These are phyloP conservation scores for Patella pellucida DNA, from an alignment of 2,888 invertebrate genomes.

Conservation along the genomic window DNA sequence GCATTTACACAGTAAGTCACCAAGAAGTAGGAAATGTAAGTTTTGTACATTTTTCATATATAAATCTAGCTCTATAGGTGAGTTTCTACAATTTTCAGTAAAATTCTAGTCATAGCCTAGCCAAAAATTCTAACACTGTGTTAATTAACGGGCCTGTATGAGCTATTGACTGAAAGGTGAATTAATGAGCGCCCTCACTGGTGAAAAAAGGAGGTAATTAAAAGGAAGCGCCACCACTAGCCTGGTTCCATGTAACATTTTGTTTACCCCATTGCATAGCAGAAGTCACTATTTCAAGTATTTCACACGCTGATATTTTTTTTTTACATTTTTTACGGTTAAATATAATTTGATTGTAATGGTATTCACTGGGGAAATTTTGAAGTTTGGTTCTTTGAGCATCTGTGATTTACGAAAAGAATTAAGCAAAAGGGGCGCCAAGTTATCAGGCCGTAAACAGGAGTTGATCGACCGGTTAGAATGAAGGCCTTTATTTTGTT, in stretches of 20 bases:
- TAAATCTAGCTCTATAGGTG: too few relatives aligned
- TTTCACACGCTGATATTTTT: too few relatives aligned
- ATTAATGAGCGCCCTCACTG: background rate
- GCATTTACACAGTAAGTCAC: slow-evolving; percentile 93
- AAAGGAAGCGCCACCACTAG: background rate
- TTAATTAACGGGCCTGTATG: too few relatives aligned
- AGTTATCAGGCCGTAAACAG: background rate
- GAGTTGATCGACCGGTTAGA: background rate
- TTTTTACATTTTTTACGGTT: too few relatives aligned
- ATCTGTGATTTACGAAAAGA: background rate
- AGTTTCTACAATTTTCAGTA: too few relatives aligned
- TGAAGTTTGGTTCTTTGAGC: background rate
- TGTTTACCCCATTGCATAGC: too few relatives aligned
- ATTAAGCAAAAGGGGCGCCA: background rate
- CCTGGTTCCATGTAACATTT: background rate
- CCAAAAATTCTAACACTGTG: too few relatives aligned
- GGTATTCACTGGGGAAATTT: background rate
- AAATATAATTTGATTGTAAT: background rate
- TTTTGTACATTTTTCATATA: too few relatives aligned
- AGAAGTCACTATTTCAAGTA: too few relatives aligned
- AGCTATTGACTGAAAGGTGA: too few relatives aligned
- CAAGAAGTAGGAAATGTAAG: background rate
- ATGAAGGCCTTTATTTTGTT: background rate
- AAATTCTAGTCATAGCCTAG: too few relatives aligned
- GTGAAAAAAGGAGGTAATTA: background rate